A percentile compares a stretch with the other conserved stretches of the same genome.
Conservation (phyloP, 2,888 invertebrate species). For the Argyresthia goedartella region DNA sequence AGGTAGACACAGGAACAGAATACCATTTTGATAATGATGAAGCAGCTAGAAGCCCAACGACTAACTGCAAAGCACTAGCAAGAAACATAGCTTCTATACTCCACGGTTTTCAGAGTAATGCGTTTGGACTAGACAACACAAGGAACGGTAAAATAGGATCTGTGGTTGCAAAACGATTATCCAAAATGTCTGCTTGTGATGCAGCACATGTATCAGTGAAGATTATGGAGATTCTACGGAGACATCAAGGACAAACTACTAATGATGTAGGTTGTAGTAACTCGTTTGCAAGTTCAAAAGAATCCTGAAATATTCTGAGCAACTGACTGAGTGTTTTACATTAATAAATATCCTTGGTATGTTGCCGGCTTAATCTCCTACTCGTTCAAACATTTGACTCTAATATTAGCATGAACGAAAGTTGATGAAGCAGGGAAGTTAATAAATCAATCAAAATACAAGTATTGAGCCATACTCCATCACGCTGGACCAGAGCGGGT, state of each 20-base stretch:
- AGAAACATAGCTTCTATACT: constrained; percentile 39
- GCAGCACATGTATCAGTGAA: constrained; percentile 36
- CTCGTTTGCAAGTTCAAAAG: not conserved
- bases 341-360: too few species aligned
- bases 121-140: constrained; percentile 34
- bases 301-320: not conserved
- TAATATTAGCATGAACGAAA: too few species aligned
- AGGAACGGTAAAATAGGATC: constrained; percentile 37
- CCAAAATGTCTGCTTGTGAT: constrained; percentile 40
- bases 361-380: too few species aligned
- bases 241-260: constrained; percentile 29
- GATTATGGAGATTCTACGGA: constrained; percentile 42
- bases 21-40: not conserved
- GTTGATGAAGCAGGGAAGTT: too few species aligned
- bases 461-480: too few species aligned
- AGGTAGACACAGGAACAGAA: not conserved
- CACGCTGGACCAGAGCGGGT: too few species aligned
- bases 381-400: too few species aligned
- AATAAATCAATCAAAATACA: too few species aligned
- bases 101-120: constrained; percentile 41
- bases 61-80: constrained; percentile 33
- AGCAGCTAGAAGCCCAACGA: not conserved
- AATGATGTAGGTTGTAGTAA: not conserved
- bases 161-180: constrained; percentile 34
- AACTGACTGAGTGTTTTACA: too few species aligned